phyloP scores from a whole-genome alignment of 2,797 vertebrate genomes.

The Mormyrops attenuatus region DNA sequence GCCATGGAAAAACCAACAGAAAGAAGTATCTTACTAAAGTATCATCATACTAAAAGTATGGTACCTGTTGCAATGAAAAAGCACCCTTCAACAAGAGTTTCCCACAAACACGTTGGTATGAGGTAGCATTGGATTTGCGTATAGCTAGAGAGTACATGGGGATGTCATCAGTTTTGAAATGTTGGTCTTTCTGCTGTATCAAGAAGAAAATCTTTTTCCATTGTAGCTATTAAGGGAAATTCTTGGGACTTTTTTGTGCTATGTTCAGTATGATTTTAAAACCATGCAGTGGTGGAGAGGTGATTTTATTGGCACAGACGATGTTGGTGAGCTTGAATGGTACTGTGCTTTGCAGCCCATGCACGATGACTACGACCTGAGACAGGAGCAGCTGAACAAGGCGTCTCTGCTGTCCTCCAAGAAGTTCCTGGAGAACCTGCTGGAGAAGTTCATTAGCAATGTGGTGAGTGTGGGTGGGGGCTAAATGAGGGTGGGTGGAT shows the following conservation, averaged over 20 bases:
- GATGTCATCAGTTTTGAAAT: not conserved
- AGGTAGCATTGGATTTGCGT: not conserved
- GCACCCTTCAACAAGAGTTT: not conserved
- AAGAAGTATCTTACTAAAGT: not conserved
- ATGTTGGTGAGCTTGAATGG: not conserved
- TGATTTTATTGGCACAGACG: not conserved
- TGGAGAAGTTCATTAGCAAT: constrained; percentile 97
- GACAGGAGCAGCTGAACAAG: constrained; percentile 98
- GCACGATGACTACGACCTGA: constrained; percentile 97
- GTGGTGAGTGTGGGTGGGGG: constrained; percentile 69
- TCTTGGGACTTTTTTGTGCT: not conserved
- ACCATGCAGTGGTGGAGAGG: not conserved
- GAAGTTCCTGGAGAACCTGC: constrained; percentile 97
- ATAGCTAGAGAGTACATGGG: not conserved
- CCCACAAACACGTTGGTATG: not conserved
- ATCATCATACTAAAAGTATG: not conserved
- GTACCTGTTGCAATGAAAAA: not conserved
- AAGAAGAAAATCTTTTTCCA: not conserved
- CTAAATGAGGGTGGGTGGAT: not conserved
- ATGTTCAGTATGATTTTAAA: not conserved
- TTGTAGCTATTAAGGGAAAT: not conserved
- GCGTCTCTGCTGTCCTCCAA: constrained; percentile 97
- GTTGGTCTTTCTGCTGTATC: not conserved
- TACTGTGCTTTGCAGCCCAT: constrained; percentile 74
- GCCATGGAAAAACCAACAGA: not conserved